These are phyloP conservation scores for Larimichthys polyactis DNA, from an alignment of 2,113 vertebrate genomes.

Conservation along the genomic window DNA sequence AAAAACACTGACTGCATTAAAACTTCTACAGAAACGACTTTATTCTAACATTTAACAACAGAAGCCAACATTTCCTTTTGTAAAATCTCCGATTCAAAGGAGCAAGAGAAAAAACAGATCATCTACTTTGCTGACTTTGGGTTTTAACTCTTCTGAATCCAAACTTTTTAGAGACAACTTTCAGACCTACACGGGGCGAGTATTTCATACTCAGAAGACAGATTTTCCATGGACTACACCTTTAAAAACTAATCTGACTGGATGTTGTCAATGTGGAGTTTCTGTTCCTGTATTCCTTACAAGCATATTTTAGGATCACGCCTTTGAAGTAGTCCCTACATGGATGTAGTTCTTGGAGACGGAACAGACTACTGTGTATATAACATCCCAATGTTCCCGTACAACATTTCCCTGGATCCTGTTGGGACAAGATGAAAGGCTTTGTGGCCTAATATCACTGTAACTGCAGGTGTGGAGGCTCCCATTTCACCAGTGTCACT, in stretches of 20 bases:
- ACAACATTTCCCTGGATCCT: slow-evolving; percentile 61
- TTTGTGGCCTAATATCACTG: slow-evolving; percentile 58
- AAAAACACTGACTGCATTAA: not conserved
- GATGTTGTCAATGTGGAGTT: not conserved
- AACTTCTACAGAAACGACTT: not conserved
- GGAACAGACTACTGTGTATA: slow-evolving; percentile 45
- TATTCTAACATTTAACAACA: too few species aligned
- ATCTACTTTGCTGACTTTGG: not conserved
- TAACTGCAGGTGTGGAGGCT: slow-evolving; percentile 78
- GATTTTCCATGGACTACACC: not conserved
- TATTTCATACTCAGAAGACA: not conserved
- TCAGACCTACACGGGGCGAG: not conserved
- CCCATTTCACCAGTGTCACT: slow-evolving; percentile 74
- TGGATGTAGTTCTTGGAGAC: slow-evolving; percentile 30
- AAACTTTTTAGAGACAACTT: not conserved
- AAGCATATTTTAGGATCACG: slow-evolving; percentile 13
- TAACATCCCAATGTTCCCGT: slow-evolving; percentile 50
- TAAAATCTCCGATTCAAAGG: too few species aligned
- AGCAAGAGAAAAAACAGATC: not conserved
- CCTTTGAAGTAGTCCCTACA: not conserved
- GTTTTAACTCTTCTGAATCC: not conserved
- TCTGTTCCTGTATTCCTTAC: not conserved
- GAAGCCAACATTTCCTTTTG: too few species aligned
- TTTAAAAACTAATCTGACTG: not conserved
- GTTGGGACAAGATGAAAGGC: slow-evolving; percentile 77